Evolutionary conservation across 2,888 invertebrate genomes (phyloP), one percentile per base, ranked within the genome.

Genomic region (Hyles lineata): DNA sequence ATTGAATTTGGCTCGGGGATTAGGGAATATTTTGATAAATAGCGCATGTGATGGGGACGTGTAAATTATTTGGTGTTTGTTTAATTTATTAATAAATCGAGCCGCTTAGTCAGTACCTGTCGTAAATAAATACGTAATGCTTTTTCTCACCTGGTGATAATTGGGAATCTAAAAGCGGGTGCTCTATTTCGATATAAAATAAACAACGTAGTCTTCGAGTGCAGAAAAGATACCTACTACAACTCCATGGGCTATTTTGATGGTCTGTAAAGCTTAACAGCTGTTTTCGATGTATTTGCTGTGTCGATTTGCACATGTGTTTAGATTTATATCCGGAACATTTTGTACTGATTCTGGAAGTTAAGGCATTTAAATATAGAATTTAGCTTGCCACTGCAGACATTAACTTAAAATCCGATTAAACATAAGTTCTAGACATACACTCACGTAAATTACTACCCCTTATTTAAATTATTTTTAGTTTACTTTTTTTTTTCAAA

Each of bases 71-170:
- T 43, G 23, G 23, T 21, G 23, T 67, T 67, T 43, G 43, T 23
- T 50, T 67, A 23, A 67, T 62, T 62, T 62, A 67, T 67, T 67
- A 67, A 43, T 67, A 67, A n/a, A 62, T 23, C 23, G 25, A 21
- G 15, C 43, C 23, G 23, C 67, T 67, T 50, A 67, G 43, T 67
- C 67, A 67, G 67, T 7, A 23, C 67, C 67, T 50, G 50, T 23
- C 67, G 23, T 67, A 70, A 77, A 77, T 74, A 82, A 78, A 72
- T 74, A 71, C 74, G 73, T 32, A 69, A 7, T 81, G 80, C 80
- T 80, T 79, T 79, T 73, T 35, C 67, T 69, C 58, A 3, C 9
- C 29, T 69, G 73, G 19, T 5, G 25, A 25, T 50, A 67, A 50
- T 67, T 67, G 67, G 50, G 23, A 8, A 5, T 1, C 5, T 15